phyloP scores from a whole-genome alignment of 2,888 invertebrate species.

The Philereme transversata region DNA sequence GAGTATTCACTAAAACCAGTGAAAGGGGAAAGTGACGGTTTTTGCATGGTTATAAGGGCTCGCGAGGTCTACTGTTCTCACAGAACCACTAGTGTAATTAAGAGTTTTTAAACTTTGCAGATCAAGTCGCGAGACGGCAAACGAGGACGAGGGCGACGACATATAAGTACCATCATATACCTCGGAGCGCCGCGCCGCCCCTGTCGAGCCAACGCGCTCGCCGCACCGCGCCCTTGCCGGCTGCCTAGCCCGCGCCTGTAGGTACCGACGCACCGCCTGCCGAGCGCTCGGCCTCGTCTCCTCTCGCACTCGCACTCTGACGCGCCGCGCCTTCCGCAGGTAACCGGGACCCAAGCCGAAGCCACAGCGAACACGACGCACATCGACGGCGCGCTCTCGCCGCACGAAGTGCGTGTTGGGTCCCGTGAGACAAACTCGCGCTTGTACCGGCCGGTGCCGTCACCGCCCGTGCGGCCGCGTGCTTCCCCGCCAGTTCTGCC shows the following conservation, averaged over 20 bases:
- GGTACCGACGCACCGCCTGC: conserved; percentile 36
- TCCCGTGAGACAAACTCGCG: conserved; percentile 62
- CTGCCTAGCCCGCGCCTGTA: conserved; percentile 64
- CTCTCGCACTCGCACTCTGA: neutral
- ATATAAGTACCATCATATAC: too few relatives aligned
- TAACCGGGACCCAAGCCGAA: conserved; percentile 52
- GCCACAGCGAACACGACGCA: conserved; percentile 19
- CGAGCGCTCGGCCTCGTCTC: neutral
- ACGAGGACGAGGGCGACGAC: conserved; percentile 41
- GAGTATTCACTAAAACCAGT: too few relatives aligned
- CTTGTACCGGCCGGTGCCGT: conserved; percentile 60
- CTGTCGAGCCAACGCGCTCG: conserved; percentile 31
- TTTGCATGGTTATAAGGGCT: too few relatives aligned
- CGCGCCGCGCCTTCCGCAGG: conserved; percentile 35
- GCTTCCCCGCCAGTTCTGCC: conserved; percentile 45
- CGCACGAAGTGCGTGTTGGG: conserved; percentile 49
- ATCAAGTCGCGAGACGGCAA: conserved; percentile 10
- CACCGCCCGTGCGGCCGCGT: conserved; percentile 46
- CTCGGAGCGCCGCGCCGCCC: conserved; percentile 40
- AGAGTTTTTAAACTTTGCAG: conserved; percentile 4
- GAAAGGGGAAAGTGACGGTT: too few relatives aligned
- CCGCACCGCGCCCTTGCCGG: conserved; percentile 29
- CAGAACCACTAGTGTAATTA: too few relatives aligned
- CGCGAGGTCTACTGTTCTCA: too few relatives aligned
- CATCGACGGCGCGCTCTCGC: conserved; percentile 9